Conservation (phyloP, 2,113 vertebrate genomes). For the Puntigrus tetrazona region DNA sequence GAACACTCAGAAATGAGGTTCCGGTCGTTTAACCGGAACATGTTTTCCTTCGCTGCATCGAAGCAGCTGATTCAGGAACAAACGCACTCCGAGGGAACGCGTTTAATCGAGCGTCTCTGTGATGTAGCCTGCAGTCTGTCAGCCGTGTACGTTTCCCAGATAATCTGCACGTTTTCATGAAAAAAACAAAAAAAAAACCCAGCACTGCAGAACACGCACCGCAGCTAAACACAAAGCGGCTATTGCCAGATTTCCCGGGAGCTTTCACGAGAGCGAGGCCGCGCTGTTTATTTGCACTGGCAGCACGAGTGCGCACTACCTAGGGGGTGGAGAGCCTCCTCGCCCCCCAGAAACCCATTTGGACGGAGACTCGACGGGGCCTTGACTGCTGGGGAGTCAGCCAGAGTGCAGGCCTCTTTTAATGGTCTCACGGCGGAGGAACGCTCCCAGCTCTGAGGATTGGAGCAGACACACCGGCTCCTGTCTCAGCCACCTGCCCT, state of each 20-base stretch:
- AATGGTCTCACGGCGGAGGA: conserved; percentile 71
- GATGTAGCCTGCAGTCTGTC: background rate
- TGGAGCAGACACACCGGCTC: conserved; percentile 73
- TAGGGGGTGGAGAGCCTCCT: conserved; percentile 73
- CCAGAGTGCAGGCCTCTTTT: conserved; percentile 79
- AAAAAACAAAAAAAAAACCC: too few relatives aligned
- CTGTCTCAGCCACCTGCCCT: conserved; percentile 52
- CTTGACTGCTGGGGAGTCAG: conserved; percentile 75
- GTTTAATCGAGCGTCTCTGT: background rate
- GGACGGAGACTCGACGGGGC: conserved; percentile 48
- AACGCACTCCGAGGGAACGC: background rate
- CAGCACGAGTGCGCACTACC: conserved; percentile 68
- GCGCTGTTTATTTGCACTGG: conserved; percentile 77
- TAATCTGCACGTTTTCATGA: background rate
- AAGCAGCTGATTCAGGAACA: background rate
- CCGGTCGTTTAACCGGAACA: too few relatives aligned
- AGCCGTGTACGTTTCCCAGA: background rate
- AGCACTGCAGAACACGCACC: background rate
- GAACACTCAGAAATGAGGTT: too few relatives aligned
- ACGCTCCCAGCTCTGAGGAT: conserved; percentile 68
- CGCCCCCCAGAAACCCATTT: conserved; percentile 69
- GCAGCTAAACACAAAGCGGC: conserved; percentile 64
- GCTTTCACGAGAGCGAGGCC: conserved; percentile 57
- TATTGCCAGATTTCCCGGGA: conserved; percentile 70
- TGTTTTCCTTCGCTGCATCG: too few relatives aligned